A percentile compares a stretch with the other conserved stretches of the same genome.
Conservation (phyloP, 2,888 invertebrate genomes). For the Hyposoter dolosus region DNA sequence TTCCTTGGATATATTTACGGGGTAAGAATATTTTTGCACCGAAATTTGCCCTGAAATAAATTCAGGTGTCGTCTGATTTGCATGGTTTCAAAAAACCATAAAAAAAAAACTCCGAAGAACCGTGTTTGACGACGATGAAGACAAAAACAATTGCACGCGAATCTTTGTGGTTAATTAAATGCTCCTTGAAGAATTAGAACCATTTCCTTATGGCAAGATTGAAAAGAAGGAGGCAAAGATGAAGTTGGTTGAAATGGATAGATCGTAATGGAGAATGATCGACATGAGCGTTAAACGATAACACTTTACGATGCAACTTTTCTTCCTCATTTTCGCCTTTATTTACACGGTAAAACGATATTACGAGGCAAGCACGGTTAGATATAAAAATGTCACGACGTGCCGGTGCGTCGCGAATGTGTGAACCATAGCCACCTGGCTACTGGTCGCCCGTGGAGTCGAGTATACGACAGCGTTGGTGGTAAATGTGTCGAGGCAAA, state of each 20-base stretch:
- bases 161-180: neutral
- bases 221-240: neutral
- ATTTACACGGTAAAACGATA: slow-evolving; percentile 24
- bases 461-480: neutral
- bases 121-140: neutral
- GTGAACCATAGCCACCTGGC: slow-evolving; percentile 3
- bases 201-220: neutral
- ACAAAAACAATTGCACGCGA: neutral
- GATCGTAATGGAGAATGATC: slow-evolving; percentile 1
- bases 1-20: neutral
- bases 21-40: neutral
- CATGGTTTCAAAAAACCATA: neutral
- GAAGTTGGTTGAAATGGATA: neutral
- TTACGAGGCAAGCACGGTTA: slow-evolving; percentile 29
- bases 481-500: slow-evolving; percentile 34
- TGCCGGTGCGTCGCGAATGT: slow-evolving; percentile 21
- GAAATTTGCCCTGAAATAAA: neutral
- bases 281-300: slow-evolving; percentile 47
- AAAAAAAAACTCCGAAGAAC: neutral
- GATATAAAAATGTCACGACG: slow-evolving; percentile 60
- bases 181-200: neutral
- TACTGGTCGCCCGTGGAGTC: neutral
- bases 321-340: slow-evolving; percentile 11
- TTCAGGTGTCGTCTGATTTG: neutral
- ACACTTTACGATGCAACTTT: slow-evolving; percentile 29